Evolutionary conservation across 2,888 invertebrate species (phyloP), one percentile per base, ranked within the genome.

Genomic region (Caenorhabditis angaria): DNA sequence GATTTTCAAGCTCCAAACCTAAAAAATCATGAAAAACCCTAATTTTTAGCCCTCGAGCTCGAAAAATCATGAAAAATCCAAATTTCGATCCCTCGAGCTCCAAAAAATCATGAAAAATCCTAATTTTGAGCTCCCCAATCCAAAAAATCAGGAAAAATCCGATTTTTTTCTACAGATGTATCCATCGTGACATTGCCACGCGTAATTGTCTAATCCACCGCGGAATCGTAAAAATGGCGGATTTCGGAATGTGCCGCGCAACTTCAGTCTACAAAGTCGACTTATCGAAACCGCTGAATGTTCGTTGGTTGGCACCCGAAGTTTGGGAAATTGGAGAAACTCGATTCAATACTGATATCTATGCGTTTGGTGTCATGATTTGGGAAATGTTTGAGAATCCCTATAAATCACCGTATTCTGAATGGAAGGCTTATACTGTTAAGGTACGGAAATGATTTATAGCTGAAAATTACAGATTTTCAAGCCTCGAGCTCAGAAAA

Each of bases 221-320:
- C 3, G 73, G 66, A 14, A 63, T 76, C 54, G 75, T 83, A 25
- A 83, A 83, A 65, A 66, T 83, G 54, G 83, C 83, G 28, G 82
- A 82, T 62, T 83, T 83, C 60, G 83, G 83, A 55, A 83, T 83
- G 83, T 83, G 83, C 55, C 76, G 62, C 32, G 70, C 73, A 14
- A 76, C 76, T 1, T 50, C 76, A 22, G 71, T 76, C 55, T 77
- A 77, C 63, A 77, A 80, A 66, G 74, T 80, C 27, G 83, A 83
- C 60, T 75, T 83, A 14, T 60, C 62, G 51, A 83, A 83, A 57
- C 82, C 83, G 35, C 65, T 73, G 60, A 83, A 83, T 65, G 82
- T 83, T 12, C 79, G 83, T 41, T 83, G 83, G 83, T 70, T 83
- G 29, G 82, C 82, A 22, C 83, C 83, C 18, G 83, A 83, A 65